Conservation (phyloP, 2,888 invertebrate genomes). For the Crossocerus cetratus region DNA sequence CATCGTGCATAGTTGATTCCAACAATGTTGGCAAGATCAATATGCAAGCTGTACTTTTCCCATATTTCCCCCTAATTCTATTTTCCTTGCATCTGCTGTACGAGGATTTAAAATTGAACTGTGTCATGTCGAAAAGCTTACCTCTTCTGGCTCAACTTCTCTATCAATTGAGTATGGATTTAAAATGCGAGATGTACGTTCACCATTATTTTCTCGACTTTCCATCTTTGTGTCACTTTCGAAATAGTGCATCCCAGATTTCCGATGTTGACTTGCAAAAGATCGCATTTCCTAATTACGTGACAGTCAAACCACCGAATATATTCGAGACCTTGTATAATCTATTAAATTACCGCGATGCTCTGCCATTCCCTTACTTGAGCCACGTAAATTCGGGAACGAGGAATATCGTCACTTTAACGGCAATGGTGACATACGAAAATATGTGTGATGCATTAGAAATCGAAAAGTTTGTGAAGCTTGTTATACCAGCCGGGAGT, state of each 20-base stretch:
- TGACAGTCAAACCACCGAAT: slow-evolving; percentile 82
- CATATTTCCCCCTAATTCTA: slow-evolving; percentile 85
- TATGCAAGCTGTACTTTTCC: slow-evolving; percentile 83
- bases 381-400: slow-evolving; percentile 85
- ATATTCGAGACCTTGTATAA: slow-evolving; percentile 85
- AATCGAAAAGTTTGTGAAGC: slow-evolving; percentile 67
- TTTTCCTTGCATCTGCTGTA: slow-evolving; percentile 92
- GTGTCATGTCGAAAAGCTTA: slow-evolving; percentile 83
- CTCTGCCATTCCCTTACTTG: slow-evolving; percentile 85
- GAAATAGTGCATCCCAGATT: slow-evolving; percentile 78
- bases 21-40: slow-evolving; percentile 78
- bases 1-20: slow-evolving; percentile 8
- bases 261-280: slow-evolving; percentile 80
- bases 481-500: slow-evolving; percentile 73
- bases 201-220: slow-evolving; percentile 93
- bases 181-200: slow-evolving; percentile 84
- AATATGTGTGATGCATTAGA: slow-evolving; percentile 55
- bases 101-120: slow-evolving; percentile 92
- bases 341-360: slow-evolving; percentile 80
- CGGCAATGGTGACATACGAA: slow-evolving; percentile 69
- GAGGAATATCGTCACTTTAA: slow-evolving; percentile 86
- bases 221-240: slow-evolving; percentile 81
- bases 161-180: slow-evolving; percentile 87
- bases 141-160: slow-evolving; percentile 84
- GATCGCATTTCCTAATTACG: slow-evolving; percentile 81